A percentile compares a stretch with the other conserved stretches of the same genome.
phyloP scores from a whole-genome alignment of 2,113 vertebrate species.

The Periophthalmus modestus region DNA sequence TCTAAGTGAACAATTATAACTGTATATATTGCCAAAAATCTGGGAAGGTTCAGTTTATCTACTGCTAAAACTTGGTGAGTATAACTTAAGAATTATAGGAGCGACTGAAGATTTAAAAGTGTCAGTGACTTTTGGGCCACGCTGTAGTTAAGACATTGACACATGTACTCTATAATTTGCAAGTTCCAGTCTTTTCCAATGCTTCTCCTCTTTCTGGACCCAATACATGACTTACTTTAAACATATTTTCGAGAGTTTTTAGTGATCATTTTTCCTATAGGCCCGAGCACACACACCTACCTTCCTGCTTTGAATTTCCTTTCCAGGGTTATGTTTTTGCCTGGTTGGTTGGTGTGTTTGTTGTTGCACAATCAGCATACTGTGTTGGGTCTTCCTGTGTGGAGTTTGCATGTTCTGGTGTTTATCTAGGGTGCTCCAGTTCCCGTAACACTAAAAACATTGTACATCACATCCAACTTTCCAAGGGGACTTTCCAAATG shows the following conservation, averaged over 20 bases:
- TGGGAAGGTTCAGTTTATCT: too few relatives aligned
- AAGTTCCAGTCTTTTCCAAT: background rate
- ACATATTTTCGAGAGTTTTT: background rate
- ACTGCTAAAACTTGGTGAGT: too few relatives aligned
- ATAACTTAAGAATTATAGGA: too few relatives aligned
- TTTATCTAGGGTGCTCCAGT: background rate
- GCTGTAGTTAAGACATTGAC: too few relatives aligned
- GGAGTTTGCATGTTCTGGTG: background rate
- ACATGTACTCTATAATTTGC: too few relatives aligned
- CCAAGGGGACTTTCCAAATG: background rate
- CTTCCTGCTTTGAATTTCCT: background rate
- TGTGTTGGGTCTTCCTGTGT: background rate
- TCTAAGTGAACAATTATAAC: too few relatives aligned
- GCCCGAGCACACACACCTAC: background rate
- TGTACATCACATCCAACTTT: background rate
- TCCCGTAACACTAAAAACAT: background rate
- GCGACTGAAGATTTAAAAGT: too few relatives aligned
- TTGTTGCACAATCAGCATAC: background rate
- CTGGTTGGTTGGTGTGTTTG: background rate
- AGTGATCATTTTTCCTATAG: background rate
- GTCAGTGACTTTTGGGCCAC: too few relatives aligned
- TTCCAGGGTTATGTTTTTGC: constrained; percentile 1
- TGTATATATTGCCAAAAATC: too few relatives aligned
- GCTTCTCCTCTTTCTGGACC: background rate
- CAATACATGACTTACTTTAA: too few relatives aligned